These are phyloP conservation scores for Chelmon rostratus DNA, from an alignment of 2,797 vertebrate species.

Conservation along the genomic window DNA sequence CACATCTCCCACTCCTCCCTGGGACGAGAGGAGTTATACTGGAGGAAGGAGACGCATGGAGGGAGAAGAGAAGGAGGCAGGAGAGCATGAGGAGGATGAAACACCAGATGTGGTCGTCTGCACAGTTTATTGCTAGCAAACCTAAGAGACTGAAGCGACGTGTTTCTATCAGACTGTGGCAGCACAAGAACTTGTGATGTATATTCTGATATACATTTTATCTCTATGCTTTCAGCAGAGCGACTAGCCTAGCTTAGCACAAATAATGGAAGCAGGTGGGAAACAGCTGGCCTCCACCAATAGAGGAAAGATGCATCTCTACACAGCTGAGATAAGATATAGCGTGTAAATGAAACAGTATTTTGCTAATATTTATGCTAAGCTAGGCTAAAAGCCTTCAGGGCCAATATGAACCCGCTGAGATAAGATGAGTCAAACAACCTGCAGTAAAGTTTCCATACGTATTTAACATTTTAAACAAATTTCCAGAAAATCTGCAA, in stretches of 20 bases:
- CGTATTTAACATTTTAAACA: no score
- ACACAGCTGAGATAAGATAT: not conserved
- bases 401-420: not conserved
- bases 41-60: not conserved
- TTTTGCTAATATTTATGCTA: not conserved
- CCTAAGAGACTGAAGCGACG: no score
- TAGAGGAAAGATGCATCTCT: no score
- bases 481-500: no score
- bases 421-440: not conserved
- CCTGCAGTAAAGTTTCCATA: no score
- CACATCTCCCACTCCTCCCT: slow-evolving; percentile 99
- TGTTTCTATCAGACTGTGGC: no score
- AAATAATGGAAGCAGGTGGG: not conserved
- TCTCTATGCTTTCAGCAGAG: no score
- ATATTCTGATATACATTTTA: no score
- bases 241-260: not conserved
- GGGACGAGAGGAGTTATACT: slow-evolving; percentile 97
- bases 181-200: no score
- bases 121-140: no score
- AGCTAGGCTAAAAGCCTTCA: not conserved
- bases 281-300: not conserved
- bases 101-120: no score
- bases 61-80: not conserved
- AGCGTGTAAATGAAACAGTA: not conserved
- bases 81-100: no score